Evolutionary conservation across 1,140 invertebrate genomes (phyloP), one percentile per base, ranked within the genome.

Genomic region (Batillaria attramentaria): DNA sequence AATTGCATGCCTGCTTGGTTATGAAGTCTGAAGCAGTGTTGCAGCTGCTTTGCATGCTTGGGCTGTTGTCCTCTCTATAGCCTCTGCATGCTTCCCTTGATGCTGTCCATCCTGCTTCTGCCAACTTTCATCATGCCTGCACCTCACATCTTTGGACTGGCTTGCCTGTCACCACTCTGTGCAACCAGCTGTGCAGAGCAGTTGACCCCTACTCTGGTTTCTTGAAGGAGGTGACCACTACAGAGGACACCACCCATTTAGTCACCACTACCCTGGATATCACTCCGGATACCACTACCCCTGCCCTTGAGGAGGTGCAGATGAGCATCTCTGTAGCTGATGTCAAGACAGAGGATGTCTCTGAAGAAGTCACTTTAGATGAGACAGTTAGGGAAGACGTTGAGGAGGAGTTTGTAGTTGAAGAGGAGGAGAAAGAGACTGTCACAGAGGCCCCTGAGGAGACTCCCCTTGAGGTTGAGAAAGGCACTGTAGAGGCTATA

Each of bases 151-250:
- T 28, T 31, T 54, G 57, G 57, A 10, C 57, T 62, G n/a, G 57
- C 75, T 79, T 57, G 28, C 39, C 50, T 76, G 79, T n/a, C 74
- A 46, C 72, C 77, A 78, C 77, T 74, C 77, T 75, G 77, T 80
- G 31, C 74, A 69, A n/a, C n/a, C n/a, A 77, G 50, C 20, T 74
- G 65, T 33, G 65, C 35, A 46, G 20, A 74, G 62, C 72, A 24
- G 20, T 37, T 79, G 74, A 81, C 33, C 54, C 66, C 46, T 50
- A 72, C 31, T 74, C 57, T 80, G 65, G 57, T 81, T 77, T 80
- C 74, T 84, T 81, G 77, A 81, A 84, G 75, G 79, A 84, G 78
- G 78, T 78, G 79, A 78, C 79, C 57, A 46, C 42, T 60, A 78
- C 79, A 41, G 81, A 79, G 50, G 75, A 83, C 35, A 42, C 78